Base-by-base conservation (phyloP, 2,888 invertebrate species). In the Ophioninae sp. region DNA sequence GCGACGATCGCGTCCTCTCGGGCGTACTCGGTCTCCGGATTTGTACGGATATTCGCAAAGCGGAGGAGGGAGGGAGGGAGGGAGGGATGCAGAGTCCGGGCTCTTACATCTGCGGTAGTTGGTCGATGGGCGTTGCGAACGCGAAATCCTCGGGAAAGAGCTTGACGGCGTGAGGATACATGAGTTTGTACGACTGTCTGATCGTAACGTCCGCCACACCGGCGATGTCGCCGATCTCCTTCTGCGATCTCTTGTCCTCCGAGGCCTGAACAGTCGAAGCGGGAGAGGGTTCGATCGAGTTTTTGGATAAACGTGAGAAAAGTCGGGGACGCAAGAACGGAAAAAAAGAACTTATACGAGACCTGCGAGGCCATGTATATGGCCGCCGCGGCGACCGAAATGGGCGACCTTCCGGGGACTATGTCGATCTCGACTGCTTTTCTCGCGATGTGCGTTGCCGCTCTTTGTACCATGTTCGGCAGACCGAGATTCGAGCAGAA, bases 301-400 rank as follows among this genome's bases (percentile, higher is more conserved):
- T 17, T 50, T 13, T 5, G 13, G 17, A 50, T 17, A 13, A 21
- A n/a, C n/a, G 30, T 30, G 7, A 2, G 2, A 2, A 59, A 59
- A 62, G 21, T 62, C 23, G 65, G 17, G 39, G n/a, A 39, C 0
- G 39, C 37, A 65, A 39, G 13, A 13, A 8, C 7, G 13, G 13
- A 64, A 17, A 23, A 17, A n/a, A 50, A 13, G 23, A 69, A 8
- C 41, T 1, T 69, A 50, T 44, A 69, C 67, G 84, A 86, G 90
- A 96, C 97, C 94, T 98, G 99, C 17, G 99, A 99, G 2, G 99
- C 99, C 99, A 99, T 99, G 91, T 99, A 99, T 90, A 99, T 99
- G 76, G 99, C 99, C 69, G 99, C 99, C 7, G 99, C 99, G 0
- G 99, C 99, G 0, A 99, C 99, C 0, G 99, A 99, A 86, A 99